Percentiles rank a stretch among this genome's conserved stretches.
phyloP scores from a whole-genome alignment of 2,113 vertebrate genomes.

The Paramisgurnus dabryanus region DNA sequence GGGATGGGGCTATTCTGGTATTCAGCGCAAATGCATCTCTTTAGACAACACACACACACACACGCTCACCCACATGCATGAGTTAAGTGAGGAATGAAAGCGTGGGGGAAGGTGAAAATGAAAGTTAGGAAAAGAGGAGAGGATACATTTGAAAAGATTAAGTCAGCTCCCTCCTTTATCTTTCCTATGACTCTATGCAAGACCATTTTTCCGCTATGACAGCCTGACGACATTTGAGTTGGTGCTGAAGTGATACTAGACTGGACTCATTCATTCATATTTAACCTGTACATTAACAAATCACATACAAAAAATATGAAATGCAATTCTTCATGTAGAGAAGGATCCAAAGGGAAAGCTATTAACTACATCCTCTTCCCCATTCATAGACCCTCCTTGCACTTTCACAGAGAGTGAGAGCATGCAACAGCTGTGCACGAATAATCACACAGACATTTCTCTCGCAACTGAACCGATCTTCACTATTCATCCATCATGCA shows the following conservation, averaged over 20 bases:
- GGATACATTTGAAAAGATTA: constrained; percentile 16
- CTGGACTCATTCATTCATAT: neutral
- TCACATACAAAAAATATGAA: too few species aligned
- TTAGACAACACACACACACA: neutral
- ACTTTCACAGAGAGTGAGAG: constrained; percentile 1
- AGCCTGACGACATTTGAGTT: neutral
- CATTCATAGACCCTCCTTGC: neutral
- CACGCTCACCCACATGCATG: constrained; percentile 21
- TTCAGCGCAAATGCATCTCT: constrained; percentile 26
- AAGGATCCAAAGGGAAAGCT: neutral
- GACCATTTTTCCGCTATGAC: neutral
- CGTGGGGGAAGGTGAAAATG: constrained; percentile 35
- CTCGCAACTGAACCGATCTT: neutral
- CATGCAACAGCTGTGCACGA: constrained; percentile 13
- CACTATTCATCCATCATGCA: neutral
- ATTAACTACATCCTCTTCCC: constrained; percentile 4
- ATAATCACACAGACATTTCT: neutral
- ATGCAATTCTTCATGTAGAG: neutral
- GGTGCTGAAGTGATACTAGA: neutral
- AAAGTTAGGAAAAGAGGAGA: constrained; percentile 33
- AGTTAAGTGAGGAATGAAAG: constrained; percentile 20
- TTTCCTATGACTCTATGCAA: neutral
- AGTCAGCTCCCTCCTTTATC: neutral
- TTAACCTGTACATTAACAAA: neutral
- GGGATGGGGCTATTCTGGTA: constrained; percentile 34